phyloP scores from a whole-genome alignment of 2,113 vertebrate genomes.

The Caranx ignobilis region DNA sequence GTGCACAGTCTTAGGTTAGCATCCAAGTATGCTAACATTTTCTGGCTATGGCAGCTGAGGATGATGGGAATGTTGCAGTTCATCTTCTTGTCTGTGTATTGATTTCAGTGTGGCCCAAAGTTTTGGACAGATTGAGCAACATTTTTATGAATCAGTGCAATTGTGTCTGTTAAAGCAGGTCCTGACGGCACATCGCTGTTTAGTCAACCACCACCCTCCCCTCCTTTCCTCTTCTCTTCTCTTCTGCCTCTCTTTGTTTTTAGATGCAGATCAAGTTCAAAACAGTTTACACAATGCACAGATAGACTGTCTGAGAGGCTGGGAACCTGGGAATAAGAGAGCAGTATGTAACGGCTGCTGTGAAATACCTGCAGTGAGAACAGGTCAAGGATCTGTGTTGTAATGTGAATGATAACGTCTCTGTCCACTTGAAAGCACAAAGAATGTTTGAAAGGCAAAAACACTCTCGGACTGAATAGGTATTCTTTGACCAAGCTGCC shows the following conservation, averaged over 20 bases:
- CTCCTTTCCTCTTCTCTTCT: neutral
- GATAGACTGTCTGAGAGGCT: constrained; percentile 13
- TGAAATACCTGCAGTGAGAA: constrained; percentile 41
- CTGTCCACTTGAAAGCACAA: constrained; percentile 5
- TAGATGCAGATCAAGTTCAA: constrained; percentile 15
- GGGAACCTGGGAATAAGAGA: constrained; percentile 26
- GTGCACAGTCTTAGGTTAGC: too few relatives aligned
- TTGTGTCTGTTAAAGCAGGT: neutral
- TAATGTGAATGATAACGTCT: neutral
- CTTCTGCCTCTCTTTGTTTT: constrained; percentile 2
- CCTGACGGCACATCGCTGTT: neutral
- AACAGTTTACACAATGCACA: constrained; percentile 26
- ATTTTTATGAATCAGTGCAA: neutral
- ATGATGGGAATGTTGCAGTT: too few relatives aligned
- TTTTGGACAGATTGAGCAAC: neutral
- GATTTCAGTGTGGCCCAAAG: too few relatives aligned
- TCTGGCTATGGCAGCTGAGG: too few relatives aligned
- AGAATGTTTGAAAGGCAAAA: constrained; percentile 25
- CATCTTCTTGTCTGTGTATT: too few relatives aligned
- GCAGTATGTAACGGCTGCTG: constrained; percentile 18
- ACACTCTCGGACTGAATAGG: neutral
- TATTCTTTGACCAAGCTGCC: neutral
- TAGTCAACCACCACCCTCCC: neutral
- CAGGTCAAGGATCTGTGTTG: constrained; percentile 30
- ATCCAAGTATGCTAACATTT: too few relatives aligned